Base-by-base conservation (phyloP, 2,888 invertebrate species). In the Luffia ferchaultella region DNA sequence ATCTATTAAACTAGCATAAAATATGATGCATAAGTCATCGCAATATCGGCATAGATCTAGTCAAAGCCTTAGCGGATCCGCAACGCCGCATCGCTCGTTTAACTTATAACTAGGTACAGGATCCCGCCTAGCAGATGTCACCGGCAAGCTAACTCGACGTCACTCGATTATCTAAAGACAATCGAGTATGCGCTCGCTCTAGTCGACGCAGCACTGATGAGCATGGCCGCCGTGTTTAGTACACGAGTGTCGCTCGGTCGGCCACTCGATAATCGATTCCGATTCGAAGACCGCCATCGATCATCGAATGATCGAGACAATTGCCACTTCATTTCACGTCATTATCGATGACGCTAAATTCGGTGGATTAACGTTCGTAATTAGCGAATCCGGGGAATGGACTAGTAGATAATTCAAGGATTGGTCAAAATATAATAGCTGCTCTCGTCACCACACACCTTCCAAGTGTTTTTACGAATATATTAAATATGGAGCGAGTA, bases 191-290 rank as follows among this genome's bases (percentile, higher is more conserved):
- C 49, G 40, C 52, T 50, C 49, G 53, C 57, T 59, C 61, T 67
- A 63, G 20, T n/a, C 20, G 42, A 18, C 48, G 41, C 60, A 57
- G 57, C 62, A 54, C 60, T 62, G 64, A 60, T 63, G 60, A 65
- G 64, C 63, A 65, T 62, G 57, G 62, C 63, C 59, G 62, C 61
- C 63, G 63, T 62, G 65, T 63, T 67, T 64, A 57, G 57, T 58
- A 58, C 61, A 67, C 59, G 62, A 73, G 72, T 59, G 67, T 62
- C 54, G 69, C 70, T 60, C 45, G 58, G 57, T 50, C 55, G 55
- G 56, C 63, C 65, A 68, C 70, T 73, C 67, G 63, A 73, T 68
- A 68, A 64, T 65, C 66, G 73, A 73, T 67, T 71, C 68, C 63
- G 62, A 73, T 64, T 65, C 69, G 62, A n/a, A 61, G 66, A 65